Evolutionary conservation across 2,888 invertebrate species (phyloP), one percentile per base, ranked within the genome.

Genomic region (Archips crataeganus): DNA sequence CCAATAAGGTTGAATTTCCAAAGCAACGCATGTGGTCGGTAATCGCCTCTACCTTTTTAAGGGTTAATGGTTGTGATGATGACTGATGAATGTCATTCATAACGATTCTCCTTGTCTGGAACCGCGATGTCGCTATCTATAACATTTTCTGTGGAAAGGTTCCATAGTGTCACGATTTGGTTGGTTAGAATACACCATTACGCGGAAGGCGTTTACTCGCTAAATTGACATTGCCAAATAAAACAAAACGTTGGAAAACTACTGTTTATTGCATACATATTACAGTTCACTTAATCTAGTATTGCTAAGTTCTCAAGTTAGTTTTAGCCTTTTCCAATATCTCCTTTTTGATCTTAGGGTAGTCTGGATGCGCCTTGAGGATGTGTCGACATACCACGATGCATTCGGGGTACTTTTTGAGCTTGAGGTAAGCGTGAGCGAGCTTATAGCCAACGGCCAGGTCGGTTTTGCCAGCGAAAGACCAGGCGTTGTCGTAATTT

Each of bases 381-480:
- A 99, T 97, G 82, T 97, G 96, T 78, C 98, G 75, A 77, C 98
- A 98, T 0, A 98, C 96, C 79, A 99, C 98, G 75, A 99, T 98
- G 23, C 99, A 98, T 82, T 99, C 98, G 0, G 98, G 98, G 88
- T 97, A 94, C 74, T 95, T 95, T 89, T 98, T 99, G 11, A 97
- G 97, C 86, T 99, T 99, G 90, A 99, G 96, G 82, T 97, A 97
- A 79, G 98, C 97, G 87, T 98, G 98, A 0, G 99, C 99, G 42
- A 99, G 93, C 89, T 99, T 99, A 89, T 98, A 99, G 0, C 99
- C 99, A 54, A 99, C 96, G 0, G 96, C 95, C 0, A 98, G 97
- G 84, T 99, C 98, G 2, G 95, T 95, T 80, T 96, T 97, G 8
- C 98, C 98, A 0, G 97, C 97, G 83, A 96, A 96, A 70, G 95